Evolutionary conservation across 1,140 invertebrate species (phyloP).

Genomic region (Danaus plexippus): DNA sequence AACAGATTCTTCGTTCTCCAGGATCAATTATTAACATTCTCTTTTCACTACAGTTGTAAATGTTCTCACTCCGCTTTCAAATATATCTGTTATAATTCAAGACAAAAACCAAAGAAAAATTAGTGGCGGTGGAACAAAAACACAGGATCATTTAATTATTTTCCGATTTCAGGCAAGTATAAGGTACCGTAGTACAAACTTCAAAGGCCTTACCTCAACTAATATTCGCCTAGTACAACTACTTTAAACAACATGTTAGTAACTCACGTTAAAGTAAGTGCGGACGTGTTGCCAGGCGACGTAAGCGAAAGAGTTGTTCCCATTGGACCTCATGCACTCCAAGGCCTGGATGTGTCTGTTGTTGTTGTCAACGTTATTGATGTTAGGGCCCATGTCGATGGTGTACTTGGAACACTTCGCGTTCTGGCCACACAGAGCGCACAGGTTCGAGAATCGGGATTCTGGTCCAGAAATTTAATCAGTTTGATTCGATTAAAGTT

Average conservation of each 20-base stretch:
- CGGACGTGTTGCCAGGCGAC: constrained; percentile 71
- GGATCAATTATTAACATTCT: too few relatives aligned
- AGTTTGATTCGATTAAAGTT: neutral
- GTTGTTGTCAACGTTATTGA: constrained; percentile 32
- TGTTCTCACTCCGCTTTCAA: too few relatives aligned
- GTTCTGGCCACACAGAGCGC: constrained; percentile 45
- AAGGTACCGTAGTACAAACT: too few relatives aligned
- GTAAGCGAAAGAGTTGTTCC: constrained; percentile 76
- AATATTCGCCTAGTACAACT: too few relatives aligned
- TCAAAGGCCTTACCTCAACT: too few relatives aligned
- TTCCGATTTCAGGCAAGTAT: too few relatives aligned
- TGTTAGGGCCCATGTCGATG: constrained; percentile 36
- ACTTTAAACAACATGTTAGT: neutral
- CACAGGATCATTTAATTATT: too few relatives aligned
- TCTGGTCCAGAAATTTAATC: constrained; percentile 30
- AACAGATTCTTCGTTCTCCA: too few relatives aligned
- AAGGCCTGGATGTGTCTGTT: constrained; percentile 77
- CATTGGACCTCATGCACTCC: constrained; percentile 73
- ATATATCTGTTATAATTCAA: too few relatives aligned
- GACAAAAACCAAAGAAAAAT: too few relatives aligned
- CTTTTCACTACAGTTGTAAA: too few relatives aligned
- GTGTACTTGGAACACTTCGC: constrained; percentile 38
- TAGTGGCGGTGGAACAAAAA: too few relatives aligned
- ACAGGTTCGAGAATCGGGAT: constrained; percentile 44
- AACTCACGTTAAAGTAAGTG: constrained; percentile 69